These are phyloP conservation scores for Aphodius granarius DNA, from an alignment of 2,888 invertebrate genomes.

Conservation along the genomic window DNA sequence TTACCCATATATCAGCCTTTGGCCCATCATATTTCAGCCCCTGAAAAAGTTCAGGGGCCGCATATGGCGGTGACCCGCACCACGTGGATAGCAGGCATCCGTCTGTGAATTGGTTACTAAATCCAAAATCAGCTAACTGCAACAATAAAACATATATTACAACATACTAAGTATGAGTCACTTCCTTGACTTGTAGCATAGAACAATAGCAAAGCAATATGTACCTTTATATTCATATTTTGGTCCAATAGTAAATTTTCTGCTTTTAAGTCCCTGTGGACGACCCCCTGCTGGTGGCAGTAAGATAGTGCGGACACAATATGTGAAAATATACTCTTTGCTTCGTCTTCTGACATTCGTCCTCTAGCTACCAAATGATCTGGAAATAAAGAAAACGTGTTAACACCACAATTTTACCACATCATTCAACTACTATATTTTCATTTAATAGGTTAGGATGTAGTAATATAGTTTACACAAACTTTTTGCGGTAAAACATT, in stretches of 20 bases:
- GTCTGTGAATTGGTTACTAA: slow-evolving; percentile 85
- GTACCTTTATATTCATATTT: slow-evolving; percentile 91
- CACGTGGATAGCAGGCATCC: slow-evolving; percentile 82
- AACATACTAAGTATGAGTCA: not conserved
- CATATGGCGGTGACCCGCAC: slow-evolving; percentile 95
- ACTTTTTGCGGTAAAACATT: too few species aligned
- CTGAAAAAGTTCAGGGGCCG: slow-evolving; percentile 95
- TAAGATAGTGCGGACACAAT: slow-evolving; percentile 95
- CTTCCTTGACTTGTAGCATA: too few species aligned
- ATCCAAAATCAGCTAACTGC: slow-evolving; percentile 88
- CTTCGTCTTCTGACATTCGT: slow-evolving; percentile 91
- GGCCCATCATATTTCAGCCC: slow-evolving; percentile 95
- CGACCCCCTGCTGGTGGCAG: slow-evolving; percentile 89
- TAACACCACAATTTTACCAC: too few species aligned
- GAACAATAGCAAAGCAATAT: too few species aligned
- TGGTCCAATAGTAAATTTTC: slow-evolving; percentile 94
- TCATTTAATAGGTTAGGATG: too few species aligned
- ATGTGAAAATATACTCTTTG: slow-evolving; percentile 91
- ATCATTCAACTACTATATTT: too few species aligned
- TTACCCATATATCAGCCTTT: slow-evolving; percentile 96
- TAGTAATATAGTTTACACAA: too few species aligned
- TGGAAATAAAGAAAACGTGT: too few species aligned
- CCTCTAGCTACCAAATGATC: slow-evolving; percentile 92
- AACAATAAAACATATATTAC: slow-evolving; percentile 28
- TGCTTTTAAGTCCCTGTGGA: slow-evolving; percentile 93